phyloP scores from a whole-genome alignment of 2,113 vertebrate species.

The Hemicordylus capensis region DNA sequence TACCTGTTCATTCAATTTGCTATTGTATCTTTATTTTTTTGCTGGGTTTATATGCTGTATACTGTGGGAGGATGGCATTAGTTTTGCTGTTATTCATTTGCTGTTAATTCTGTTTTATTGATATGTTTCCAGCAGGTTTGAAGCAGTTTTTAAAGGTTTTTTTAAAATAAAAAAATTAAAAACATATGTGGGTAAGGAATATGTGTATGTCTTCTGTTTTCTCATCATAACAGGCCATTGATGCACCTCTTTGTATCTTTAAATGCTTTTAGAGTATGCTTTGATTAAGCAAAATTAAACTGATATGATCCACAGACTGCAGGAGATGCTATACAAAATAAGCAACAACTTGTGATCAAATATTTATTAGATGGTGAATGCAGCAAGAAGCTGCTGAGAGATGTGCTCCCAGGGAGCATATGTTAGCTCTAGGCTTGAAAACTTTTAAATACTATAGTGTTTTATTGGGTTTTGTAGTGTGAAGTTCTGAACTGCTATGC shows the following conservation, averaged over 20 bases:
- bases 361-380: conserved; percentile 31
- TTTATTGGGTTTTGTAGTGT: conserved; percentile 27
- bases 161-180: too few species aligned
- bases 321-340: conserved; percentile 5
- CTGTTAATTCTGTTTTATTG: too few species aligned
- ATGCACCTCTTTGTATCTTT: conserved; percentile 3
- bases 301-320: conserved; percentile 45
- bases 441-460: not conserved
- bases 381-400: not conserved
- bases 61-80: too few species aligned
- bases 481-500: conserved; percentile 13
- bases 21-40: too few species aligned
- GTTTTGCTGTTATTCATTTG: too few species aligned
- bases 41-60: too few species aligned
- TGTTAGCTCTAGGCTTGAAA: conserved; percentile 45
- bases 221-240: not conserved
- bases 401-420: not conserved
- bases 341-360: conserved; percentile 17
- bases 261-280: not conserved
- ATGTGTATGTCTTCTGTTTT: too few species aligned
- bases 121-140: too few species aligned
- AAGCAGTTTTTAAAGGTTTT: too few species aligned
- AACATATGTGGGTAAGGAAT: too few species aligned
- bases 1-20: too few species aligned
- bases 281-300: conserved; percentile 46